A percentile compares a stretch with the other conserved stretches of the same genome.
Conservation (phyloP, 1,140 invertebrate species). For the Procambarus virginalis region DNA sequence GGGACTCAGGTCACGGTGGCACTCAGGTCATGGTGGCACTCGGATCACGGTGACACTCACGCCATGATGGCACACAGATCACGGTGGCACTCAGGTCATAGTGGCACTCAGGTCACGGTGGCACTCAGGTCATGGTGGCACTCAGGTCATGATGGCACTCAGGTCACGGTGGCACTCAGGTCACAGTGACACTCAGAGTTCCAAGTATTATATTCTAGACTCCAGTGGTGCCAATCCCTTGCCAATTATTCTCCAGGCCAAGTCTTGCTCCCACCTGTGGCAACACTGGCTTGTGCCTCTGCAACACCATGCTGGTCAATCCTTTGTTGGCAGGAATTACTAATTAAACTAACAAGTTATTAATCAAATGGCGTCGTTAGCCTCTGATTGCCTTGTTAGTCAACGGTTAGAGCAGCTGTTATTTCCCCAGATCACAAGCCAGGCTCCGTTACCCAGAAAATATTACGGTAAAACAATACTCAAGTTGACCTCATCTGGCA, state of each 20-base stretch:
- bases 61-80: no score
- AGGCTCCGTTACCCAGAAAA: neutral
- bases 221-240: conserved; percentile 35
- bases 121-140: no score
- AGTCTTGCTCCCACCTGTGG: conserved; percentile 30
- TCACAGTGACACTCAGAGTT: neutral
- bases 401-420: conserved; percentile 40
- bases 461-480: neutral
- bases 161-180: no score
- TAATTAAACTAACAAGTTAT: conserved; percentile 62
- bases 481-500: neutral
- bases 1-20: no score
- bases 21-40: no score
- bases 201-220: conserved; percentile 1
- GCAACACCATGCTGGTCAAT: conserved; percentile 28
- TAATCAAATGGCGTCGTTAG: conserved; percentile 60
- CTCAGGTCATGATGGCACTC: no score
- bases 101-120: no score
- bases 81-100: no score
- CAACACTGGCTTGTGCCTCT: conserved; percentile 39
- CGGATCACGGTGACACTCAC: no score
- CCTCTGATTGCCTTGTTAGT: conserved; percentile 57
- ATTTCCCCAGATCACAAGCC: conserved; percentile 40
- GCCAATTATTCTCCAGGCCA: conserved; percentile 28
- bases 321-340: conserved; percentile 59